Conservation (phyloP, 2,797 vertebrate species). For the Rachycentron canadum region DNA sequence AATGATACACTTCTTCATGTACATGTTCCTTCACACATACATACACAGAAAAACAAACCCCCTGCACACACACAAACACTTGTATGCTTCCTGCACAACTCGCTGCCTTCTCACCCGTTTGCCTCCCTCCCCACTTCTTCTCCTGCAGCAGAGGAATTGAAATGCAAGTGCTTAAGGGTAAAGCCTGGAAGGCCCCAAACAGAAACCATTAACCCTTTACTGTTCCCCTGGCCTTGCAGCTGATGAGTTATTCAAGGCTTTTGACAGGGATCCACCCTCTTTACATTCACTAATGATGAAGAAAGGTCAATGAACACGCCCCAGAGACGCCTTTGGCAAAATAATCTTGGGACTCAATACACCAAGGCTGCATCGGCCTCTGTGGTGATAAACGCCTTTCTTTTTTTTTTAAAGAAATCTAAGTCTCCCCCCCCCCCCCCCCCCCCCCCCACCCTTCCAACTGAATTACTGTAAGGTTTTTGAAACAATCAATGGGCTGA, state of each 20-base stretch:
- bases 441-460: conserved; percentile 12
- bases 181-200: conserved; percentile 61
- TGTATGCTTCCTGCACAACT: conserved; percentile 51
- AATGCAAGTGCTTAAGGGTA: conserved; percentile 65
- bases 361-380: conserved; percentile 58
- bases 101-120: conserved; percentile 39
- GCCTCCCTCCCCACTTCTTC: conserved; percentile 37
- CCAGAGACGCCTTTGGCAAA: conserved; percentile 73
- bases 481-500: conserved; percentile 73
- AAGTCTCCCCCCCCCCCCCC: conserved; percentile 26
- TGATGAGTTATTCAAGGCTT: conserved; percentile 74
- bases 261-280: conserved; percentile 67
- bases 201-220: conserved; percentile 79
- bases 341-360: conserved; percentile 66
- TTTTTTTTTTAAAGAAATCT: conserved; percentile 45
- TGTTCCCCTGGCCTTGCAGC: conserved; percentile 58
- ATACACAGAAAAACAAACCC: conserved; percentile 28
- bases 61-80: conserved; percentile 37
- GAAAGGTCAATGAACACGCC: conserved; percentile 71
- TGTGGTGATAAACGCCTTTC: conserved; percentile 69
- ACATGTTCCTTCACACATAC: neutral
- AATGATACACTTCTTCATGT: conserved; percentile 56
- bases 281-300: conserved; percentile 74
- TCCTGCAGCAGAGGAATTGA: conserved; percentile 62
- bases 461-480: conserved; percentile 61